Evolutionary conservation across 1,140 invertebrate genomes (phyloP), one percentile per base, ranked within the genome.

Genomic region (Drosophila mayri): DNA sequence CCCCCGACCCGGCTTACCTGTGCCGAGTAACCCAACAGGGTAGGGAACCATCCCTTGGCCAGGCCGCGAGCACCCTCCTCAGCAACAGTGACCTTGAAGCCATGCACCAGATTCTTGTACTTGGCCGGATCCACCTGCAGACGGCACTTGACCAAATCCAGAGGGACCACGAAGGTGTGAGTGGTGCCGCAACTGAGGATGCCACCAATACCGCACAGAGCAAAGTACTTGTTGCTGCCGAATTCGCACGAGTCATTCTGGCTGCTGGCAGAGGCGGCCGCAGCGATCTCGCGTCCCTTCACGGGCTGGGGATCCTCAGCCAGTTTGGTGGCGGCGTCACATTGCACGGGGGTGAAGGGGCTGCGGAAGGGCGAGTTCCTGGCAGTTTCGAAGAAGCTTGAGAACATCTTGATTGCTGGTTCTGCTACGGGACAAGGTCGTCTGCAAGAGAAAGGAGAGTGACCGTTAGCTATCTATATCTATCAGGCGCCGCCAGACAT

Each of bases 101-200:
- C 96, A 92, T 94, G 93, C 64, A 95, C 71, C 54, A 96, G 93
- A 76, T 95, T 95, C 91, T 96, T 96, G 90, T 97, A 96, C 91
- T 96, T 97, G 37, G 92, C 95, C 16, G 94, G 93, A 78, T 96
- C 94, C 47, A 97, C 96, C 76, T 93, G 92, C 84, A 98, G 96
- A 87, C 98, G 94, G 92, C 98, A 98, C 94, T 98, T 98, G 32
- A 98, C 97, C 92, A 99, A 94, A 95, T 99, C 99, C 78, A 99
- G 94, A 4, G 99, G 99, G 12, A 99, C 97, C 25, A 99, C 95
- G 54, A 96, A 95, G 30, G 97, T 97, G 77, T 95, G 95, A 8
- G 97, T 96, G 95, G 67, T 92, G 93, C 99, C 99, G 94, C 99
- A 99, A 73, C 98, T 99, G 11, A 99, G 93, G 92, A 99, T 96